phyloP scores from a whole-genome alignment of 2,888 invertebrate species.

The Prenolepis imparis region DNA sequence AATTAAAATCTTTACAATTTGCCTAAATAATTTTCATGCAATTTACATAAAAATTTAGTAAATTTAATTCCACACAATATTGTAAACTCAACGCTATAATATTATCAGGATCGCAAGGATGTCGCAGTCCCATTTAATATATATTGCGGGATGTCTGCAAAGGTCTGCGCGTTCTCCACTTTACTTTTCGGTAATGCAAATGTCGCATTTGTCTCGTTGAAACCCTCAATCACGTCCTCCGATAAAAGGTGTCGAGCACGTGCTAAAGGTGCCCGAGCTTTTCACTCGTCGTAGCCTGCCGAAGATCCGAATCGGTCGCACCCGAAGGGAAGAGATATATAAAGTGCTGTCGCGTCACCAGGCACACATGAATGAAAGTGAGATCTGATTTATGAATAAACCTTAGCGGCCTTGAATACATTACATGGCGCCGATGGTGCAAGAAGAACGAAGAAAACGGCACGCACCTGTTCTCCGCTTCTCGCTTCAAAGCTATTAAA shows the following conservation, averaged over 20 bases:
- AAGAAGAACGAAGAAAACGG: conserved; percentile 69
- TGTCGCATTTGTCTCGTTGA: background rate
- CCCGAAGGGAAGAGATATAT: conserved; percentile 6
- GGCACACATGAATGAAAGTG: conserved; percentile 73
- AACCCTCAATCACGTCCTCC: background rate
- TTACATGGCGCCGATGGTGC: conserved; percentile 69
- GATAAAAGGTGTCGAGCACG: background rate
- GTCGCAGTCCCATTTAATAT: background rate
- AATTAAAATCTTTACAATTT: background rate
- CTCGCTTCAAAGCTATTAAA: conserved; percentile 30
- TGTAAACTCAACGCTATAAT: background rate
- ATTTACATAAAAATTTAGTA: background rate
- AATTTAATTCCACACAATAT: background rate
- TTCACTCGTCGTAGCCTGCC: background rate
- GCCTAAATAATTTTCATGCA: background rate
- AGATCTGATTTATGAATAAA: conserved; percentile 76
- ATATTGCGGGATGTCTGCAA: background rate
- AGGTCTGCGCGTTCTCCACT: background rate
- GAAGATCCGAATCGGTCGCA: conserved; percentile 28
- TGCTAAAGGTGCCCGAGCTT: conserved; percentile 9
- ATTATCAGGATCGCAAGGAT: background rate
- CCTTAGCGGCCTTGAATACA: conserved; percentile 74
- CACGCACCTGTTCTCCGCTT: conserved; percentile 51
- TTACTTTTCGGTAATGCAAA: background rate
- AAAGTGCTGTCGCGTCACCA: conserved; percentile 31